Base-by-base conservation (phyloP, 2,888 invertebrate species). In the Pollenia amentaria region DNA sequence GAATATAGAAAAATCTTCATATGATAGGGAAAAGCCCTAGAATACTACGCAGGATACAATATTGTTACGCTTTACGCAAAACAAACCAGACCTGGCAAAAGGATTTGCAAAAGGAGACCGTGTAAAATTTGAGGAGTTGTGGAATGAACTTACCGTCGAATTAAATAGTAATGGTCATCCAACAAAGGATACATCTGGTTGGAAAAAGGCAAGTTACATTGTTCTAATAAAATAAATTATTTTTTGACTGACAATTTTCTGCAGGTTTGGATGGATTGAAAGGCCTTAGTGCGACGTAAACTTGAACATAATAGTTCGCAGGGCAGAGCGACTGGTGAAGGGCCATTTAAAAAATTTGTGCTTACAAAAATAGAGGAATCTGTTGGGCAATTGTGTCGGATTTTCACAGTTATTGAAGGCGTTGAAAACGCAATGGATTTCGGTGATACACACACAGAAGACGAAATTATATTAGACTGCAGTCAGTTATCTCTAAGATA, bases 81-180 rank as follows among this genome's bases (percentile, higher is more conserved):
- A 51, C 46, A 51, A 70, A 40, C n/a, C 51, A 70, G 46, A 67
- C 4, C 16, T 69, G 51, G 51, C 51, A 69, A 69, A 53, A 69
- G 69, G 40, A 38, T 53, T 69, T 18, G 40, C 40, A 70, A 70
- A 70, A 70, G 69, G 53, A 51, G 69, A 69, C 69, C 51, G 69
- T 16, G 51, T 51, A 69, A 69, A 69, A 4, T n/a, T 51, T 0
- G 51, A 69, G 51, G 69, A 51, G 40, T n/a, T 69, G 51, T 51
- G 51, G 38, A 69, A 69, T 51, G 38, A 69, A n/a, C 69, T 40
- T 69, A 69, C 51, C n/a, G 40, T 53, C 12, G 67, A 67, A 69
- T 69, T 69, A 53, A 69, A 69, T 69, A 69, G 53, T 46, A 65
- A 65, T 65, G 21, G 67, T 38, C 67, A 48, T 67, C 67, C 67